Conservation (phyloP, 2,888 invertebrate species). For the Torymus texanus region DNA sequence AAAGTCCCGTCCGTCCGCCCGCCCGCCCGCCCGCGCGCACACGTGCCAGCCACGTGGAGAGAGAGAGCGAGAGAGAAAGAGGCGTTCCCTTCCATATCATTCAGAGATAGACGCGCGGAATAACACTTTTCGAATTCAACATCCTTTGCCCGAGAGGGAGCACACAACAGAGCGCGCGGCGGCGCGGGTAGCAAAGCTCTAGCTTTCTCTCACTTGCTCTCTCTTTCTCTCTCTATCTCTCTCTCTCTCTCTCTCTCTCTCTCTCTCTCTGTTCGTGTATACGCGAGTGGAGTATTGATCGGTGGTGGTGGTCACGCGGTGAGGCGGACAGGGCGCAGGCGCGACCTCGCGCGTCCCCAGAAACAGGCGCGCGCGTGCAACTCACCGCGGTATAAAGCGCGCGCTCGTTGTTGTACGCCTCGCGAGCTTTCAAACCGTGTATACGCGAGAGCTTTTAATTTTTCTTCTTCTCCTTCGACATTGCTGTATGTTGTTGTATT, state of each 20-base stretch:
- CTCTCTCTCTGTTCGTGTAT: no score
- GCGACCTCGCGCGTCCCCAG: constrained; percentile 71
- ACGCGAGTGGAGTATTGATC: constrained; percentile 65
- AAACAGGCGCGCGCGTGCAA: constrained; percentile 33
- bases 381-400: no score
- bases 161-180: background rate
- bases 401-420: no score
- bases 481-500: no score
- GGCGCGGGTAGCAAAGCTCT: background rate
- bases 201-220: no score
- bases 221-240: no score
- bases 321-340: constrained; percentile 71
- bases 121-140: constrained; percentile 75
- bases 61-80: constrained; percentile 36
- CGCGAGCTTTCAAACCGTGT: no score
- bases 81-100: constrained; percentile 75
- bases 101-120: constrained; percentile 75
- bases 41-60: constrained; percentile 73
- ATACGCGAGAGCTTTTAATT: no score
- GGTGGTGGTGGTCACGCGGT: constrained; percentile 72
- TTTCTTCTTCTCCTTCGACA: no score
- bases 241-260: no score
- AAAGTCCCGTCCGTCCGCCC: background rate
- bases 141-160: constrained; percentile 67
- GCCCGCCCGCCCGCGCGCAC: constrained; percentile 64